Percentiles rank a stretch among this genome's conserved stretches.
Evolutionary conservation across 2,888 invertebrate species (phyloP).

Genomic region (Watsonalla cultraria): DNA sequence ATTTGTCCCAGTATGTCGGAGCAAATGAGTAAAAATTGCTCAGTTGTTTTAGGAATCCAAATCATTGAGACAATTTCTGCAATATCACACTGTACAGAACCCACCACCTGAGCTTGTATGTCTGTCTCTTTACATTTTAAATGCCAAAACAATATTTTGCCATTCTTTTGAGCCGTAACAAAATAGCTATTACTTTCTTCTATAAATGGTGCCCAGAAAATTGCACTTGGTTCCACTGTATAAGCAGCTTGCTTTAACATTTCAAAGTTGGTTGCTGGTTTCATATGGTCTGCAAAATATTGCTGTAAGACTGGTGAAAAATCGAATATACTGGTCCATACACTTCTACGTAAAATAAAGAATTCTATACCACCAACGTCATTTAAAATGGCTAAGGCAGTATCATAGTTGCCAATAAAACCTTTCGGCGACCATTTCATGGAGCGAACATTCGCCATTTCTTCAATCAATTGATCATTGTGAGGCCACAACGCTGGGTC

Average conservation of each 20-base stretch:
- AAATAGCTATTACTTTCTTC: conserved; percentile 43
- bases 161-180: conserved; percentile 57
- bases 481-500: conserved; percentile 61
- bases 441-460: conserved; percentile 38
- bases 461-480: conserved; percentile 40
- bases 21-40: conserved; percentile 37
- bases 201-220: conserved; percentile 49
- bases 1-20: conserved; percentile 48
- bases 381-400: conserved; percentile 49
- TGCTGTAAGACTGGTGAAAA: conserved; percentile 36
- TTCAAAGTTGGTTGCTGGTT: conserved; percentile 23
- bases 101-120: conserved; percentile 24
- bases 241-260: conserved; percentile 40
- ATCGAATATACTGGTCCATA: conserved; percentile 39
- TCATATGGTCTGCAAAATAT: conserved; percentile 15
- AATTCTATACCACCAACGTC: conserved; percentile 58
- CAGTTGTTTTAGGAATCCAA: conserved; percentile 39
- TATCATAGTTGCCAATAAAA: conserved; percentile 31
- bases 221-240: conserved; percentile 37
- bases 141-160: conserved; percentile 48
- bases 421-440: conserved; percentile 53
- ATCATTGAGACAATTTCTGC: conserved; percentile 39
- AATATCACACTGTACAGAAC: conserved; percentile 23
- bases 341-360: conserved; percentile 23
- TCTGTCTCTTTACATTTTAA: conserved; percentile 19